Evolutionary conservation across 30 jellyfish, hydroid and myxozoan species (phyloP).

Genomic region (Catostylus mosaicus): DNA sequence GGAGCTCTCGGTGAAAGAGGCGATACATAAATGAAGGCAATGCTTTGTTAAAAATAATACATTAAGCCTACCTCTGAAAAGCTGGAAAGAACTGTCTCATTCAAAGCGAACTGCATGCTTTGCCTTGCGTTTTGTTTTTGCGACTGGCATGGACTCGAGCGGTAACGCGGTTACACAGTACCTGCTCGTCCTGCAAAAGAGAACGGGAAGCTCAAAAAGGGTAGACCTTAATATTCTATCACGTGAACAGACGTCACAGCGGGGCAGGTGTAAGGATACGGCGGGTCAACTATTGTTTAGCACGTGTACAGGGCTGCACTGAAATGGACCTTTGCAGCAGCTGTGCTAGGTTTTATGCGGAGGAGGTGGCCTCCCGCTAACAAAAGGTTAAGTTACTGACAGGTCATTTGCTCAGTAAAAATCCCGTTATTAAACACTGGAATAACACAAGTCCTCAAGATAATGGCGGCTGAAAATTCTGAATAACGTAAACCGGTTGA

Average conservation of each 20-base stretch:
- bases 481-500: too few species aligned
- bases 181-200: slow-evolving; percentile 5
- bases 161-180: neutral
- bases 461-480: too few species aligned
- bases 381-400: neutral
- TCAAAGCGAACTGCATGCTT: too few species aligned
- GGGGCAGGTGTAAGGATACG: slow-evolving; percentile 8
- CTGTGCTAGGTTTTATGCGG: neutral
- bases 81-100: neutral
- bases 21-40: neutral
- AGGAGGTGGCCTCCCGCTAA: slow-evolving; percentile 1
- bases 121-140: neutral
- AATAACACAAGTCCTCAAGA: too few species aligned
- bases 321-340: neutral
- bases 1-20: neutral
- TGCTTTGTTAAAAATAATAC: neutral
- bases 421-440: too few species aligned
- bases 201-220: neutral
- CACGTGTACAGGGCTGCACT: too few species aligned
- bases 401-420: neutral
- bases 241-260: slow-evolving; percentile 26
- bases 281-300: neutral
- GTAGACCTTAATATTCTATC: neutral
- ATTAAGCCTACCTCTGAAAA: neutral
- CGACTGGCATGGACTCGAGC: neutral